Base-by-base conservation (phyloP, 2,113 vertebrate species). In the Passerina amoena region DNA sequence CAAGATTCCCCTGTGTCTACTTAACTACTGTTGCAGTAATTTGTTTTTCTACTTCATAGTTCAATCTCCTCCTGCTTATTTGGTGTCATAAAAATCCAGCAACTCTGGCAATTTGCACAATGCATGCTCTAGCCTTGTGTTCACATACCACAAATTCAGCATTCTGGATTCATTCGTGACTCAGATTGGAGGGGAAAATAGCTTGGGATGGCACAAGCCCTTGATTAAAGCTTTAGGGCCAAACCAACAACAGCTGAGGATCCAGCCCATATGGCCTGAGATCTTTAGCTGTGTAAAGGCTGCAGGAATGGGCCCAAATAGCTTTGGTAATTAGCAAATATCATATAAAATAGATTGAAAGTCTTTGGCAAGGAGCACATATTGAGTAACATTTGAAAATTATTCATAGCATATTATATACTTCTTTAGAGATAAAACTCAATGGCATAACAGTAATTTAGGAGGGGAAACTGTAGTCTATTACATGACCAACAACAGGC, bases 201-300 rank as follows among this genome's bases (percentile, higher is more conserved):
- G 92, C 76, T 71, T 90, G 93, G 92, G 96, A 96, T 81, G 91
- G 95, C 86, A 96, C 77, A 90, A 95, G 76, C 69, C 40, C 76
- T 86, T 96, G 92, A 96, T 96, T 96, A 96, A 96, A 97, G 93
- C 93, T 95, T 95, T 90, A 94, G 92, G 94, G 92, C 94, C 93
- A 96, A 96, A 93, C 78, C 88, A 96, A 90, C 93, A 94, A 88
- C 96, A 96, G 92, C 92, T 96, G 92, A 96, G 88, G 94, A 96
- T 96, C 80, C 94, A 95, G 93, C 88, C 96, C 93, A 95, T 96
- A 96, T 95, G 92, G 92, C 90, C 90, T 4, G 25, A 94, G 92
- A 93, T 93, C 88, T 96, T 96, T 82, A 86, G 90, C 95, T 88
- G n/a, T 72, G 80, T 90, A 96, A 94, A 95, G 88, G 90, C 94